Conservation (phyloP, 30 jellyfish, hydroid and myxozoan species). For the Aurelia aurita region DNA sequence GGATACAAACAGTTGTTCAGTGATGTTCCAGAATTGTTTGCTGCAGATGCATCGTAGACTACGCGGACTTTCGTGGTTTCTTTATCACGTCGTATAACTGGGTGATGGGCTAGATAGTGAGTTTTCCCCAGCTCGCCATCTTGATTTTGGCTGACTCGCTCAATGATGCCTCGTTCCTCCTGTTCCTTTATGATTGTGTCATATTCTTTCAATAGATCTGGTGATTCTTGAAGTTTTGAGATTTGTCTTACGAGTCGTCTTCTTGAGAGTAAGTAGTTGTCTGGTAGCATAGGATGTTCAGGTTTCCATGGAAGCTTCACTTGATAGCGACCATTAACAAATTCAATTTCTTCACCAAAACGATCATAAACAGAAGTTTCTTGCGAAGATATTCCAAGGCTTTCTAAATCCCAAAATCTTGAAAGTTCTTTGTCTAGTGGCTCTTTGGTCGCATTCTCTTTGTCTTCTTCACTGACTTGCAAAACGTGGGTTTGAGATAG, state of each 20-base stretch:
- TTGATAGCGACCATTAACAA: constrained; percentile 45
- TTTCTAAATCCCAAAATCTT: constrained; percentile 27
- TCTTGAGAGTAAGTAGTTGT: constrained; percentile 10
- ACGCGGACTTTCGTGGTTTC: constrained; percentile 75
- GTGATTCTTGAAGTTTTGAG: constrained; percentile 22
- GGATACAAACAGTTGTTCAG: constrained; percentile 57
- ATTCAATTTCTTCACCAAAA: constrained; percentile 18
- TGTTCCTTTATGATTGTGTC: constrained; percentile 62
- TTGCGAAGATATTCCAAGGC: constrained; percentile 25
- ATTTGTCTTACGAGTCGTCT: constrained; percentile 22
- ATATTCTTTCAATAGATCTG: constrained; percentile 34
- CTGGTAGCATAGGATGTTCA: constrained; percentile 50
- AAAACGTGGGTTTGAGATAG: constrained; percentile 25
- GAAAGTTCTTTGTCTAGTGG: constrained; percentile 12
- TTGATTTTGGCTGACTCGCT: constrained; percentile 37
- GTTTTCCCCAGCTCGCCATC: constrained; percentile 48
- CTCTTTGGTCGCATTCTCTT: not conserved
- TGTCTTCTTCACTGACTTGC: not conserved
- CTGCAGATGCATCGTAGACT: constrained; percentile 73
- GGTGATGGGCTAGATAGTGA: constrained; percentile 75
- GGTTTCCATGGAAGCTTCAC: constrained; percentile 53
- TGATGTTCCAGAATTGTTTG: constrained; percentile 23
- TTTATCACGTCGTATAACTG: constrained; percentile 66
- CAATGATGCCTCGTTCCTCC: constrained; percentile 55
- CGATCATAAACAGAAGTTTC: constrained; percentile 12